These are phyloP conservation scores for Leptinotarsa haldemani DNA, from an alignment of 2,888 invertebrate genomes.

Conservation along the genomic window DNA sequence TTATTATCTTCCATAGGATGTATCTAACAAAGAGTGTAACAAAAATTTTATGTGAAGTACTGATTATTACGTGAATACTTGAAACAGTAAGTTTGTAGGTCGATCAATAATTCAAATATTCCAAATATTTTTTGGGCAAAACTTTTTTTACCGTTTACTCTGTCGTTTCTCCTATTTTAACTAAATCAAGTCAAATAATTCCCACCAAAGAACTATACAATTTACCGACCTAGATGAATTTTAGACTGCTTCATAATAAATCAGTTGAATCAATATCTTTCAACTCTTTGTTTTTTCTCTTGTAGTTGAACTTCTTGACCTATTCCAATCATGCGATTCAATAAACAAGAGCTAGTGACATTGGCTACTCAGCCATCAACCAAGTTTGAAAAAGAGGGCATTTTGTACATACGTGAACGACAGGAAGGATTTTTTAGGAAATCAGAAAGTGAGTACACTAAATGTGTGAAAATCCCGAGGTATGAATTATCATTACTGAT, in stretches of 20 bases:
- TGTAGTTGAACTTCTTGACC: neutral
- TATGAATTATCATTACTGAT: too few species aligned
- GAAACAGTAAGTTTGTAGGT: neutral
- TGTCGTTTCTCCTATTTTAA: neutral
- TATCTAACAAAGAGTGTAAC: constrained; percentile 28
- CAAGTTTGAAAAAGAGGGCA: constrained; percentile 92
- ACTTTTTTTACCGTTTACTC: neutral
- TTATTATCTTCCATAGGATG: constrained; percentile 8
- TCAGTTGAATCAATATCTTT: neutral
- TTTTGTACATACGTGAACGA: constrained; percentile 85
- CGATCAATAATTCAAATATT: constrained; percentile 6
- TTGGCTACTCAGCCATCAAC: constrained; percentile 88
- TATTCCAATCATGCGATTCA: constrained; percentile 80
- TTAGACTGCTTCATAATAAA: neutral
- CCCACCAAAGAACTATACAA: neutral
- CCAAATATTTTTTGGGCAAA: neutral
- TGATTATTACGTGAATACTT: constrained; percentile 3
- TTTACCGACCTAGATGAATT: neutral
- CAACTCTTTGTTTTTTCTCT: neutral
- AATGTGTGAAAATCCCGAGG: neutral
- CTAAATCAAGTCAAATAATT: neutral
- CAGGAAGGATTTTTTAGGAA: constrained; percentile 93
- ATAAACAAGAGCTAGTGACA: constrained; percentile 87
- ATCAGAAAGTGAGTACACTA: constrained; percentile 81
- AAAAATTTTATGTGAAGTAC: constrained; percentile 32